These are phyloP conservation scores for Gymnothorax javanicus DNA, from an alignment of 2,797 vertebrate species.

Conservation along the genomic window DNA sequence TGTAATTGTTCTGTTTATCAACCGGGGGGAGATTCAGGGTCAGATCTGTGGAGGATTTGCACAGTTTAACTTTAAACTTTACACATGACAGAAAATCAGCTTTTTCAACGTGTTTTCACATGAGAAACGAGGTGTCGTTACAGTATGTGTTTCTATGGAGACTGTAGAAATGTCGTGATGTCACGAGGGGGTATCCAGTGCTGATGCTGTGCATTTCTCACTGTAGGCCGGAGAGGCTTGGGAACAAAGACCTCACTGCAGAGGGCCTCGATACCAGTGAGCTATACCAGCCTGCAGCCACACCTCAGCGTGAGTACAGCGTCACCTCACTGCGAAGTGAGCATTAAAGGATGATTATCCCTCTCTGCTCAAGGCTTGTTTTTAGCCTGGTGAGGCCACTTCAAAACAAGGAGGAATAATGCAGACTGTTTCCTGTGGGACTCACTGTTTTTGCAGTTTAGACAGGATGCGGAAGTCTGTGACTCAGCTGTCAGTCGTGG, in stretches of 20 bases:
- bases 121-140: neutral
- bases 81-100: neutral
- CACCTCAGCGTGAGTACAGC: conserved; percentile 50
- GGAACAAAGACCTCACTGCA: conserved; percentile 33
- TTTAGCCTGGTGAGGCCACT: neutral
- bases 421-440: neutral
- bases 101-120: neutral
- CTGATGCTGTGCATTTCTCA: conserved; percentile 55
- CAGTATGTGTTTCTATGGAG: neutral
- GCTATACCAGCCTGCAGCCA: conserved; percentile 46
- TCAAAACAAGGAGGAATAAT: neutral
- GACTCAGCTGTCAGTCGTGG: neutral
- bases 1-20: too few relatives aligned
- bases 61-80: neutral
- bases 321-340: neutral
- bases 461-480: neutral
- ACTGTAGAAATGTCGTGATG: conserved; percentile 11
- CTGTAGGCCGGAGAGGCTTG: conserved; percentile 58
- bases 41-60: neutral
- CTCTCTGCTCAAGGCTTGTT: neutral
- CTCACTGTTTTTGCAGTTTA: neutral
- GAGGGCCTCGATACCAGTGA: conserved; percentile 47
- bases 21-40: too few relatives aligned
- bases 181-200: conserved; percentile 62
- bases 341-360: neutral